A percentile compares a stretch with the other conserved stretches of the same genome.
Conservation (phyloP, 2,113 vertebrate genomes). For the Pseudois nayaur region DNA sequence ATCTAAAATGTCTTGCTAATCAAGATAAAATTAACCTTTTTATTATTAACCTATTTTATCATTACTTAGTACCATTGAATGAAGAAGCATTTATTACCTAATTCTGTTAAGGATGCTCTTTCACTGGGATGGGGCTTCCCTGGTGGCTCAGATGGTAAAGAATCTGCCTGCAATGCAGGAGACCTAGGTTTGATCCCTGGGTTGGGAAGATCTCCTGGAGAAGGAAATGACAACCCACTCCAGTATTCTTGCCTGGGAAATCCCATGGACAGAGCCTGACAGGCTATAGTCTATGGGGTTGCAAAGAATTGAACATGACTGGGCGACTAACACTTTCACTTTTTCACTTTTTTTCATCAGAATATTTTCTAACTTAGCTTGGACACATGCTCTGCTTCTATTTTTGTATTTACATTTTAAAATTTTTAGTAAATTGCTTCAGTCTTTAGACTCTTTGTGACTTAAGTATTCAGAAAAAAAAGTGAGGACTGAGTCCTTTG, state of each 20-base stretch:
- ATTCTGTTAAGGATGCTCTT: not conserved
- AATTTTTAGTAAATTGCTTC: not conserved
- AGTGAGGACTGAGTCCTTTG: not conserved
- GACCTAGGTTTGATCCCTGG: not conserved
- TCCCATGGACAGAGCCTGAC: not conserved
- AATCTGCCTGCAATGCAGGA: not conserved
- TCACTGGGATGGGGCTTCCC: not conserved
- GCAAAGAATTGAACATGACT: not conserved
- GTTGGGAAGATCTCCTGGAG: not conserved
- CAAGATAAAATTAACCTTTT: not conserved
- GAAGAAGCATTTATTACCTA: not conserved
- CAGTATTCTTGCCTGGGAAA: not conserved
- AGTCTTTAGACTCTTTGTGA: not conserved
- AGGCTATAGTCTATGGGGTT: not conserved
- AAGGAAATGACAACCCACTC: not conserved
- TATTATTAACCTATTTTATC: not conserved
- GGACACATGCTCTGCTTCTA: not conserved
- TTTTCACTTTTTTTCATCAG: not conserved
- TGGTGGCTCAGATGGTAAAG: not conserved
- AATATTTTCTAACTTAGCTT: not conserved
- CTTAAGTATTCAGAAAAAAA: not conserved
- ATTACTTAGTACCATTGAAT: not conserved
- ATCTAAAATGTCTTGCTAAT: not conserved
- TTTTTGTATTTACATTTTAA: not conserved
- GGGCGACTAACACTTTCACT: not conserved